These are phyloP conservation scores for Lepidocyrtinus sp. DNA, from an alignment of 2,888 invertebrate species.

Conservation along the genomic window DNA sequence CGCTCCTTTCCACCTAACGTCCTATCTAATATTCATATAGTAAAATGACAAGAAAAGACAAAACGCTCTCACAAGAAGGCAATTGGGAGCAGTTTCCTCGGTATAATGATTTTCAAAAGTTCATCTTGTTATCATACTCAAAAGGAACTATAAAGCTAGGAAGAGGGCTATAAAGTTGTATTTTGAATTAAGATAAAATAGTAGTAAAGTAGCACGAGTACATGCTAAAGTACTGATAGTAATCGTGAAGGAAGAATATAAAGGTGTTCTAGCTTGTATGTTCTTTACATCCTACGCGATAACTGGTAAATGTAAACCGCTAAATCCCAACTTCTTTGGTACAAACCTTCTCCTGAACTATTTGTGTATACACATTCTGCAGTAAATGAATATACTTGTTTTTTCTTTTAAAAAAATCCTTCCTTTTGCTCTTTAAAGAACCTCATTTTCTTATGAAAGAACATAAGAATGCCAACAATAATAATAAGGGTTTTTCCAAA, in stretches of 20 bases:
- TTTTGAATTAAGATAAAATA: neutral
- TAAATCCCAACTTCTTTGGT: conserved; percentile 9
- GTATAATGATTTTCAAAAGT: conserved; percentile 59
- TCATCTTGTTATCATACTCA: conserved; percentile 55
- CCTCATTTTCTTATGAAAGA: conserved; percentile 16
- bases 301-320: conserved; percentile 5
- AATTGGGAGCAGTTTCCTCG: conserved; percentile 54
- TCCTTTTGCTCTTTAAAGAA: too few species aligned
- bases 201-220: too few species aligned
- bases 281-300: conserved; percentile 8
- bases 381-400: too few species aligned
- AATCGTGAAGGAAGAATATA: neutral
- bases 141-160: conserved; percentile 33
- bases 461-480: conserved; percentile 21
- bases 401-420: too few species aligned
- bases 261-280: conserved; percentile 16
- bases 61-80: conserved; percentile 23
- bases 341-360: too few species aligned
- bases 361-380: too few species aligned
- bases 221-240: neutral
- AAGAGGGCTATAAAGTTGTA: conserved; percentile 17
- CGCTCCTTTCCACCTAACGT: conserved; percentile 29
- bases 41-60: conserved; percentile 52
- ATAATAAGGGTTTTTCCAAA: conserved; percentile 34
- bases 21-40: conserved; percentile 52